phyloP scores from a whole-genome alignment of 2,888 invertebrate species.

The Anticlea derivata region DNA sequence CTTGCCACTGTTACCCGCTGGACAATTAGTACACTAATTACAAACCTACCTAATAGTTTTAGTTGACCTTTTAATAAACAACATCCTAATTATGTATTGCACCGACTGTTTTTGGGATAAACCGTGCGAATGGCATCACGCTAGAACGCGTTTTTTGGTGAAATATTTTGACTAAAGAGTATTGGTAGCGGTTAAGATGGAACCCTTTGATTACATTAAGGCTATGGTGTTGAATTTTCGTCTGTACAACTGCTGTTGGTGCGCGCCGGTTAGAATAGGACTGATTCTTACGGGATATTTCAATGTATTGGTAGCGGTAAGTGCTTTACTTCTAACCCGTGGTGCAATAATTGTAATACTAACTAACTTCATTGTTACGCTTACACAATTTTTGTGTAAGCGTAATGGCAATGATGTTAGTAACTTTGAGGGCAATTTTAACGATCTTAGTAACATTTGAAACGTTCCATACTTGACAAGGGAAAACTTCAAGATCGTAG shows the following conservation, averaged over 20 bases:
- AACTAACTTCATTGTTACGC: too few species aligned
- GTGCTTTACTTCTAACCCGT: too few species aligned
- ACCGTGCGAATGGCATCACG: conserved; percentile 27
- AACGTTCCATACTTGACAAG: too few species aligned
- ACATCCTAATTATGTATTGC: conserved; percentile 62
- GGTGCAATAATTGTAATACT: too few species aligned
- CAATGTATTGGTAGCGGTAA: conserved; percentile 58
- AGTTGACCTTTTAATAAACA: conserved; percentile 58
- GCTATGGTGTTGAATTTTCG: conserved; percentile 52
- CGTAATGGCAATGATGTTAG: too few species aligned
- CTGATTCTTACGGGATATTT: conserved; percentile 57
- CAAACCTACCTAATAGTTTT: conserved; percentile 39
- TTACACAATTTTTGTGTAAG: too few species aligned
- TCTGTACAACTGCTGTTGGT: conserved; percentile 59
- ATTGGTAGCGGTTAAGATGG: conserved; percentile 30
- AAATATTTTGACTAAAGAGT: conserved; percentile 2
- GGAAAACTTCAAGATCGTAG: too few species aligned
- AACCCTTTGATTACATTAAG: conserved; percentile 49
- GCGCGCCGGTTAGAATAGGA: conserved; percentile 59
- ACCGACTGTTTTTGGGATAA: conserved; percentile 33
- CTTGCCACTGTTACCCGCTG: conserved; percentile 33
- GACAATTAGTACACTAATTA: conserved; percentile 47
- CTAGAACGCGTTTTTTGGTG: conserved; percentile 13
- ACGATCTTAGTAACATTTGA: too few species aligned
- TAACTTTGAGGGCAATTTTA: too few species aligned